Evolutionary conservation across 2,113 vertebrate genomes (phyloP).

Genomic region (Cochlearius cochlearius): DNA sequence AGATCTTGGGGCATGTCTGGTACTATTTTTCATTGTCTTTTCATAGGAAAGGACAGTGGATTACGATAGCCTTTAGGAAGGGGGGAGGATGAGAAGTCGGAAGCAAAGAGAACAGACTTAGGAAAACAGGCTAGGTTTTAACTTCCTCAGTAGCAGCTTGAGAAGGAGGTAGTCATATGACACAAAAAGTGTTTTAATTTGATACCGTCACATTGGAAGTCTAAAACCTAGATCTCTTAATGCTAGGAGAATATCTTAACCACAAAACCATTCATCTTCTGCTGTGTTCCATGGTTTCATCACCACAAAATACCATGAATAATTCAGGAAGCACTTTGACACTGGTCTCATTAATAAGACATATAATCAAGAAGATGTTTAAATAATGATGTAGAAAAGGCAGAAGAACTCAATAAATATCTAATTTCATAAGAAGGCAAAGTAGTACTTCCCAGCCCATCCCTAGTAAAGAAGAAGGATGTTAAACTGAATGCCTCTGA

Average conservation of each 20-base stretch:
- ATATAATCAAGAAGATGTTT: conserved; percentile 38
- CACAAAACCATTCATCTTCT: conserved; percentile 26
- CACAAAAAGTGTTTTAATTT: neutral
- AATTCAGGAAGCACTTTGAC: conserved; percentile 56
- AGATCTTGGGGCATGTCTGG: neutral
- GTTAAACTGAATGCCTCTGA: conserved; percentile 10
- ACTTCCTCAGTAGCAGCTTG: neutral
- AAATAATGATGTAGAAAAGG: conserved; percentile 53
- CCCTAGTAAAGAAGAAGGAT: neutral
- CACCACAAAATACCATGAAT: conserved; percentile 48
- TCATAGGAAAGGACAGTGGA: neutral
- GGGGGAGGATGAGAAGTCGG: neutral
- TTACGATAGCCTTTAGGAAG: neutral
- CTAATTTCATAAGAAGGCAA: conserved; percentile 26
- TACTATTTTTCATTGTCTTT: neutral
- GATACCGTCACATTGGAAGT: neutral
- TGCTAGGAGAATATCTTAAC: neutral
- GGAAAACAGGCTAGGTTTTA: neutral
- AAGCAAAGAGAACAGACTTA: neutral
- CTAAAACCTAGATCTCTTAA: neutral
- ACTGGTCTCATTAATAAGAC: conserved; percentile 46
- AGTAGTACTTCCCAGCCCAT: neutral
- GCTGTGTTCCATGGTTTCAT: neutral
- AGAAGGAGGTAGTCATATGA: neutral
- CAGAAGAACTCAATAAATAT: conserved; percentile 58